A percentile compares a stretch with the other conserved stretches of the same genome.
phyloP scores from a whole-genome alignment of 2,888 invertebrate species.

The Sphaerophoria rueppellii region DNA sequence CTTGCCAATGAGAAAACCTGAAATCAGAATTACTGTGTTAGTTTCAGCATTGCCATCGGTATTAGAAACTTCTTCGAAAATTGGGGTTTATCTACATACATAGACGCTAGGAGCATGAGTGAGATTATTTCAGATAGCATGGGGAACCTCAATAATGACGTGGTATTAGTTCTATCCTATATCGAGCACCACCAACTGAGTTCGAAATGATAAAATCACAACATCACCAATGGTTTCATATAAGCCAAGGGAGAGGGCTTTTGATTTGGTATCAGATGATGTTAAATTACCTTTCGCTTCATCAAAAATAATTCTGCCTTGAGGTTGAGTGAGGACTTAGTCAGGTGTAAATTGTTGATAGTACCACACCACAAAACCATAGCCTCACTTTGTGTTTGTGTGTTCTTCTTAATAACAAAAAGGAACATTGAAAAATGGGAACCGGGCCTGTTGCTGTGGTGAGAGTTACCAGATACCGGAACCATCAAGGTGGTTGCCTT shows the following conservation, averaged over 20 bases:
- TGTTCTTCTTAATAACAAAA: neutral
- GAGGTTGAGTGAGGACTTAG: slow-evolving; percentile 59
- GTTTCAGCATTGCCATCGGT: slow-evolving; percentile 7
- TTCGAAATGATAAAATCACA: slow-evolving; percentile 24
- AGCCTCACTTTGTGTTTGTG: slow-evolving; percentile 22
- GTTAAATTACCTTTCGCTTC: neutral
- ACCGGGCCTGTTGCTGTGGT: slow-evolving; percentile 31
- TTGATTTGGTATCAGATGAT: no score
- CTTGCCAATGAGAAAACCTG: slow-evolving; percentile 7
- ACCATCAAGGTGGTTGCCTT: slow-evolving; percentile 15
- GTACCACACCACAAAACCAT: slow-evolving; percentile 31
- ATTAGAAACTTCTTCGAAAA: neutral
- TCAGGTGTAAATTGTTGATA: slow-evolving; percentile 64
- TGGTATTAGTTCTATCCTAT: slow-evolving; percentile 17
- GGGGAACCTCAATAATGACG: slow-evolving; percentile 30
- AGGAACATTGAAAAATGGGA: slow-evolving; percentile 28
- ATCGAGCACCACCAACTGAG: slow-evolving; percentile 10
- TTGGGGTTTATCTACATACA: slow-evolving; percentile 15
- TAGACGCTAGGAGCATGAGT: neutral
- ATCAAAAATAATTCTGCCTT: slow-evolving; percentile 41
- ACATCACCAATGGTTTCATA: slow-evolving; percentile 34
- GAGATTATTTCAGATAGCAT: slow-evolving; percentile 24
- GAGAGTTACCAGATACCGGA: slow-evolving; percentile 4
- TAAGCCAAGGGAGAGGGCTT: neutral
- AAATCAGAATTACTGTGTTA: slow-evolving; percentile 2